Percentiles rank a stretch among this genome's conserved stretches.
Conservation (phyloP, 2,888 invertebrate genomes). For the Carterocephalus palaemon region DNA sequence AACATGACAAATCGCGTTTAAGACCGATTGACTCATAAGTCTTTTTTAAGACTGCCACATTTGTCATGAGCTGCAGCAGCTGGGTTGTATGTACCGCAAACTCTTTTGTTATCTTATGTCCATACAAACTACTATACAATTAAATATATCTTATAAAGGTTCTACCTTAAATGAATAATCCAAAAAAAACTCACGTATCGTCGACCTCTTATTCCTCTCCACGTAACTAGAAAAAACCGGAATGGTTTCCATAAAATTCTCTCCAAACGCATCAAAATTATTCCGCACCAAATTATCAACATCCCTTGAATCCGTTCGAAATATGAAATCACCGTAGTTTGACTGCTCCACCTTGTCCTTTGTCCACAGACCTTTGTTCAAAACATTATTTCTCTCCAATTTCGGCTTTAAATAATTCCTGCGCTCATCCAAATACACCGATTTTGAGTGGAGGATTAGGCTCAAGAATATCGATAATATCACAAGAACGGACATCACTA, state of each 20-base stretch:
- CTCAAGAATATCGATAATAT: conserved; percentile 40
- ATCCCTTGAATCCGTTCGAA: conserved; percentile 52
- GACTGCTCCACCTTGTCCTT: conserved; percentile 36
- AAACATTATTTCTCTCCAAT: conserved; percentile 53
- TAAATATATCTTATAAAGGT: not conserved
- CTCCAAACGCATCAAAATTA: conserved; percentile 45
- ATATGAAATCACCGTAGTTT: conserved; percentile 47
- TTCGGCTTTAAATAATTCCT: conserved; percentile 42
- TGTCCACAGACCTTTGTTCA: conserved; percentile 62
- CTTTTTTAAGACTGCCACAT: too few species aligned
- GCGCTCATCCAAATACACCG: conserved; percentile 38
- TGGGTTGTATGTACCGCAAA: too few species aligned
- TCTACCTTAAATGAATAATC: not conserved
- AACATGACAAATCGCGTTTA: too few species aligned
- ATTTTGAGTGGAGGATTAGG: conserved; percentile 25
- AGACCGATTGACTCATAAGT: too few species aligned
- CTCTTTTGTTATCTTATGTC: too few species aligned
- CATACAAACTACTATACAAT: too few species aligned
- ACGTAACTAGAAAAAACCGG: conserved; percentile 45
- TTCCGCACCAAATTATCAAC: conserved; percentile 48
- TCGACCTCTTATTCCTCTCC: conserved; percentile 50
- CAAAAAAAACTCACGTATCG: conserved; percentile 44
- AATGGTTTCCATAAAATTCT: conserved; percentile 38
- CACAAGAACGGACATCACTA: conserved; percentile 48
- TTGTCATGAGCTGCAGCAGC: too few species aligned